phyloP scores from a whole-genome alignment of 2,888 invertebrate species.

The Aspidiotus rigidus region DNA sequence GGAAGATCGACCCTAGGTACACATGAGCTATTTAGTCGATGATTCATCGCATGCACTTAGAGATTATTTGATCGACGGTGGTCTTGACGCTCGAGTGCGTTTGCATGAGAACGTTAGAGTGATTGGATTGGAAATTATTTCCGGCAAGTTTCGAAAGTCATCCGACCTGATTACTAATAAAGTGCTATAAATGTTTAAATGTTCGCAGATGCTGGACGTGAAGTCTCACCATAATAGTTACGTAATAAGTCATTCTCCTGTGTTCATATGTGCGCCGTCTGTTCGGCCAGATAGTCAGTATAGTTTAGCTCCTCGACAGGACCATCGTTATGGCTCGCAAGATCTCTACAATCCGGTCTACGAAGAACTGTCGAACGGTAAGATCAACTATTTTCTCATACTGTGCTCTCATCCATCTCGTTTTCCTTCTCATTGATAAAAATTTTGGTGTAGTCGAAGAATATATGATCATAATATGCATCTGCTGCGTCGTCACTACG shows the following conservation, averaged over 20 bases:
- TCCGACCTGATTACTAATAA: too few species aligned
- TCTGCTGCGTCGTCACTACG: background rate
- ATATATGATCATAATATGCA: too few species aligned
- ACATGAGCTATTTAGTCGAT: too few species aligned
- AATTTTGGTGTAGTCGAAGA: too few species aligned
- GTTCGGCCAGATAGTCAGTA: constrained; percentile 44
- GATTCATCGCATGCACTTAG: too few species aligned
- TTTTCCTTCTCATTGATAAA: background rate
- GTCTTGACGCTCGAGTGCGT: too few species aligned
- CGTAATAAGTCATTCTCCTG: constrained; percentile 53
- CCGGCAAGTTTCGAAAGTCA: background rate
- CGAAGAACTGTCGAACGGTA: constrained; percentile 57
- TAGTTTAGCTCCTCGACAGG: constrained; percentile 32
- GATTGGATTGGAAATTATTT: background rate
- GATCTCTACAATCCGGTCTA: constrained; percentile 68
- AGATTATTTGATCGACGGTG: too few species aligned
- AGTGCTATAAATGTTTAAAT: constrained; percentile 10
- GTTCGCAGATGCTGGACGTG: constrained; percentile 59
- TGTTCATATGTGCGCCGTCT: constrained; percentile 58
- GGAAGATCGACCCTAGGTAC: too few species aligned
- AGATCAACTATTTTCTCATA: constrained; percentile 1
- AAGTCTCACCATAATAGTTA: constrained; percentile 48
- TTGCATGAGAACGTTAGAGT: background rate
- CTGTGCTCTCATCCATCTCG: background rate
- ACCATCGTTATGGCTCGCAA: constrained; percentile 42